Evolutionary conservation across 53 echinoderm and acorn worm genomes (phyloP), one percentile per base, ranked within the genome.

Genomic region (Astropecten irregularis): DNA sequence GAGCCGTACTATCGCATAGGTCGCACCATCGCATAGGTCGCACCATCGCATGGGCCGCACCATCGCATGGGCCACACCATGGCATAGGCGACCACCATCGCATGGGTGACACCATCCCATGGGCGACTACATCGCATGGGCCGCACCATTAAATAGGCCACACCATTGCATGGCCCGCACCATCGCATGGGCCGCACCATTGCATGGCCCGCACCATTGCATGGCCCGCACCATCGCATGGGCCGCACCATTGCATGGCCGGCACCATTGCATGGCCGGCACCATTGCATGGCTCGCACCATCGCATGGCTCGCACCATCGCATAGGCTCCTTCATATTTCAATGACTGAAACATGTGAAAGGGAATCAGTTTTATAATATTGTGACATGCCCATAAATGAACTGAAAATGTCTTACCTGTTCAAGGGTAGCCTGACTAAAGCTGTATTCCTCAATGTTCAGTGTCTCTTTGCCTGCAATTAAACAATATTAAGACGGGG

Each of bases 401-500:
- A 23, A 56, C 35, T 20, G 10, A 19, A 52, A n/a, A 55, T 6
- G 38, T 22, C 7, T 14, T 28, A 93, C 93, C 93, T 93, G 93
- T 73, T 93, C 93, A 26, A 93, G 62, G 2, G 90, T 88, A 4
- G 88, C 87, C 52, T 93, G 93, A 61, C 90, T 93, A 71, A 93
- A 93, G 71, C 93, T 93, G 88, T 93, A 93, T 50, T 93, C 93
- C 58, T 93, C 93, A 61, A 93, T 83, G n/a, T 62, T 62, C 48
- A 86, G 74, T 2, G 60, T 65, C 49, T 87, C 65, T 85, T 90
- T 93, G 30, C 93, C 93, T 93, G 64, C 13, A 84, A 55, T 22
- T 15, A 32, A 16, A 71, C 49, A 28, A 27, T 16, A n/a, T n/a
- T n/a, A 11, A 42, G 42, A 42, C 42, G 11, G 42, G 42, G 42